Conservation (phyloP, 2,888 invertebrate species). For the Drosophila melanosoma region DNA sequence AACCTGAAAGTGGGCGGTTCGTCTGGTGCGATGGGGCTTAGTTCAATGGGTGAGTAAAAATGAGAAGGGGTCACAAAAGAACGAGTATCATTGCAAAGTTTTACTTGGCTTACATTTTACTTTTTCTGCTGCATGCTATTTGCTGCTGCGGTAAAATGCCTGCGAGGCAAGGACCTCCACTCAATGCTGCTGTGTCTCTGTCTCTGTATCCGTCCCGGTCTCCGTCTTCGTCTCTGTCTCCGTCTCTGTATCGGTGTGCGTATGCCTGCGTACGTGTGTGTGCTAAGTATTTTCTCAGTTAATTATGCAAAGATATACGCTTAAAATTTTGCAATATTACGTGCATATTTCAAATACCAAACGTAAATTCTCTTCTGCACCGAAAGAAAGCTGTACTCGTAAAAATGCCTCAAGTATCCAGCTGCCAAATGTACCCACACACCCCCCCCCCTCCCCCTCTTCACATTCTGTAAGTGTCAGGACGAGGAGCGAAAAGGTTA, state of each 20-base stretch:
- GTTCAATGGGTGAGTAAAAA: not conserved
- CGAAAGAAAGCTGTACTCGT: constrained; percentile 62
- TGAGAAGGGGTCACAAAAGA: constrained; percentile 33
- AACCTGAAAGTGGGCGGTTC: constrained; percentile 56
- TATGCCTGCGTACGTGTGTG: constrained; percentile 27
- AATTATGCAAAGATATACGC: constrained; percentile 81
- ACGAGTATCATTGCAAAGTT: constrained; percentile 76
- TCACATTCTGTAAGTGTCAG: not conserved
- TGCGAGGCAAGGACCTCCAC: constrained; percentile 57
- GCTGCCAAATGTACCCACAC: constrained; percentile 54
- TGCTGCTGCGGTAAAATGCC: constrained; percentile 72
- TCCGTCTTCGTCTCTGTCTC: constrained; percentile 6
- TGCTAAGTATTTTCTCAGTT: constrained; percentile 78
- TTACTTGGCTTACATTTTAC: constrained; percentile 52
- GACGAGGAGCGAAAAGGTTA: constrained; percentile 46
- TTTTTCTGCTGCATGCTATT: constrained; percentile 64
- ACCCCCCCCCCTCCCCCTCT: constrained; percentile 16
- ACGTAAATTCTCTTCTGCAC: constrained; percentile 57
- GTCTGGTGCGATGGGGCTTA: not conserved
- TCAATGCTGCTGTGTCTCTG: constrained; percentile 23
- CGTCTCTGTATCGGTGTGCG: constrained; percentile 9
- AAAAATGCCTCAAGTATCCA: constrained; percentile 71
- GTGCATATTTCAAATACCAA: constrained; percentile 79
- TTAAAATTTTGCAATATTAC: constrained; percentile 81
- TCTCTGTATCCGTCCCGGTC: constrained; percentile 7